Evolutionary conservation across 2,888 invertebrate genomes (phyloP).

Genomic region (Sphaerophoria rueppellii): DNA sequence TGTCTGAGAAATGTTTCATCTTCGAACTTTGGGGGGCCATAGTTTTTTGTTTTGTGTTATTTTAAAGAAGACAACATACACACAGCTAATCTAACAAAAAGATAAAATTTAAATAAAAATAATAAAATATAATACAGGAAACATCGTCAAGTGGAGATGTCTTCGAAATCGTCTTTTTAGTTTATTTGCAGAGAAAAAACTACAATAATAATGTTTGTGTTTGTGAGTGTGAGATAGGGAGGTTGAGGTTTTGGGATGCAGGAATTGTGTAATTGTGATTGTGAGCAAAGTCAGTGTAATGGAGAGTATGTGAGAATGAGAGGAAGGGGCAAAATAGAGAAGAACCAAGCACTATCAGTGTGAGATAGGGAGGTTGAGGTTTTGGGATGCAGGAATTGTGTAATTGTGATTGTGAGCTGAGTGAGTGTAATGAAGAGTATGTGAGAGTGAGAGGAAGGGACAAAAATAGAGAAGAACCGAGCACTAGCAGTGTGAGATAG

Average conservation of each 20-base stretch:
- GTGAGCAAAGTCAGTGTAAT: conserved; percentile 6
- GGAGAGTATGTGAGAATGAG: conserved; percentile 4
- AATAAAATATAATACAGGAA: conserved; percentile 61
- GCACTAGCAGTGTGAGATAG: too few relatives aligned
- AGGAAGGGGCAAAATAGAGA: neutral
- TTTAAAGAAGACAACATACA: conserved; percentile 57
- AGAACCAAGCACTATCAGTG: conserved; percentile 19
- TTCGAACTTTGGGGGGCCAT: conserved; percentile 47
- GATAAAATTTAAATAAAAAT: conserved; percentile 35
- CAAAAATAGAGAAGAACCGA: neutral
- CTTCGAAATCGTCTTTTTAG: conserved; percentile 36
- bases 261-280: neutral
- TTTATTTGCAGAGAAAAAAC: conserved; percentile 40
- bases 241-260: neutral
- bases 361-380: too few relatives aligned
- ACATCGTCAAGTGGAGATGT: conserved; percentile 38
- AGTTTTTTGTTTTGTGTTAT: conserved; percentile 19
- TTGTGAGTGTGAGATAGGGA: neutral
- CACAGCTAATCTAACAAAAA: conserved; percentile 54
- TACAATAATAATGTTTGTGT: conserved; percentile 25
- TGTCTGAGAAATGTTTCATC: conserved; percentile 18
- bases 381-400: too few relatives aligned
- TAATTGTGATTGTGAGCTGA: conserved; percentile 7
- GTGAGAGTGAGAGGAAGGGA: conserved; percentile 4
- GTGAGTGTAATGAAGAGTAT: conserved; percentile 1